Evolutionary conservation across 2,113 vertebrate genomes (phyloP).

Genomic region (Microcebus griseorufus): DNA sequence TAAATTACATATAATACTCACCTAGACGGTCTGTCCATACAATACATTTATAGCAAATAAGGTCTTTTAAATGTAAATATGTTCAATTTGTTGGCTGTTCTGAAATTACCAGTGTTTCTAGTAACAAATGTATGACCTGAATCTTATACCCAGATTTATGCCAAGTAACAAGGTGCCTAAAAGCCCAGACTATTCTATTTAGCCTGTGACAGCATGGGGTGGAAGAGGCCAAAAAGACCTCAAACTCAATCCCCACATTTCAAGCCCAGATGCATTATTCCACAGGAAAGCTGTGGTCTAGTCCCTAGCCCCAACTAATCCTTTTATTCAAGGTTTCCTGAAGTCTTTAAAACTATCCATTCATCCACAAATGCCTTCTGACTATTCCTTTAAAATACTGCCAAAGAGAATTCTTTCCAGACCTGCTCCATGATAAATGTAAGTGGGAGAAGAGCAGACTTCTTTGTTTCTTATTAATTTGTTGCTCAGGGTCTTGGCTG

Average conservation of each 20-base stretch:
- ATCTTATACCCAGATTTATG: neutral
- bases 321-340: constrained; percentile 46
- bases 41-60: neutral
- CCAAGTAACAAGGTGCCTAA: neutral
- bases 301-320: neutral
- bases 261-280: constrained; percentile 18
- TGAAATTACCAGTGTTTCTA: neutral
- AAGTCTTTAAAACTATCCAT: constrained; percentile 29
- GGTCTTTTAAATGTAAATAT: neutral
- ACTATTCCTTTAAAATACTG: constrained; percentile 24
- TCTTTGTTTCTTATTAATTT: constrained; percentile 4
- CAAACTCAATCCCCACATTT: neutral
- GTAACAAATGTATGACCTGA: neutral
- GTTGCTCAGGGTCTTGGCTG: neutral
- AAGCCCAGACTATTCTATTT: neutral
- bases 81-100: neutral
- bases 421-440: neutral
- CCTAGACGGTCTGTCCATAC: neutral
- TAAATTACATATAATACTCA: neutral
- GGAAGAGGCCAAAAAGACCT: neutral
- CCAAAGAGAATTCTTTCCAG: constrained; percentile 40
- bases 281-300: neutral
- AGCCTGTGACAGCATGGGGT: neutral
- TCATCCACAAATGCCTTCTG: neutral
- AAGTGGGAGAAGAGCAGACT: neutral